A percentile compares a stretch with the other conserved stretches of the same genome.
These are phyloP conservation scores for Dysmachus trigonus DNA, from an alignment of 2,888 invertebrate species.

Conservation along the genomic window DNA sequence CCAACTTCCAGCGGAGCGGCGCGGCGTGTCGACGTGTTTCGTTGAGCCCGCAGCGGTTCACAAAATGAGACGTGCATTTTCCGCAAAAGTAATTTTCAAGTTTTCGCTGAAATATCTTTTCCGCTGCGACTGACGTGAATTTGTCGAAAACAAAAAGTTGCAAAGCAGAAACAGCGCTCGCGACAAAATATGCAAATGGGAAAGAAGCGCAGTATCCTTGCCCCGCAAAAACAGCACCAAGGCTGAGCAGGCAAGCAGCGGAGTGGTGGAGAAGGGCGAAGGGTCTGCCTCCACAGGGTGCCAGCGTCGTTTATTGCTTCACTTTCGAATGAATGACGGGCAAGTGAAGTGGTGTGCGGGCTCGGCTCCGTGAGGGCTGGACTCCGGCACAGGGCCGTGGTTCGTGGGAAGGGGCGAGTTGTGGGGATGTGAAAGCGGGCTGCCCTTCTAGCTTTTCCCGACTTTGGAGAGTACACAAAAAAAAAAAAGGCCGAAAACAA, in stretches of 20 bases:
- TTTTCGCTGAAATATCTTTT: neutral
- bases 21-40: neutral
- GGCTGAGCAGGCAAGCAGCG: neutral
- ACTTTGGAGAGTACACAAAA: neutral
- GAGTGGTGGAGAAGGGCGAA: neutral
- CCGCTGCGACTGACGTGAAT: slow-evolving; percentile 13
- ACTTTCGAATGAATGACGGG: neutral
- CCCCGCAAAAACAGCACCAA: neutral
- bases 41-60: neutral
- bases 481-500: neutral
- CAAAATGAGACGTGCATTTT: neutral
- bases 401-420: neutral
- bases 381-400: no score
- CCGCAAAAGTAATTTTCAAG: neutral
- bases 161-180: neutral
- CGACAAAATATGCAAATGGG: slow-evolving; percentile 22
- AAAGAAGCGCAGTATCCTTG: neutral
- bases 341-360: neutral
- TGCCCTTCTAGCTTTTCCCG: neutral
- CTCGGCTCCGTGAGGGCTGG: no score
- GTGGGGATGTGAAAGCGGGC: neutral
- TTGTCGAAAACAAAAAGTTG: neutral
- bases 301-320: slow-evolving; percentile 14
- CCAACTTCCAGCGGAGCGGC: neutral
- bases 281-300: neutral